Conservation (phyloP, 2,888 invertebrate species). For the Cepaea hortensis region DNA sequence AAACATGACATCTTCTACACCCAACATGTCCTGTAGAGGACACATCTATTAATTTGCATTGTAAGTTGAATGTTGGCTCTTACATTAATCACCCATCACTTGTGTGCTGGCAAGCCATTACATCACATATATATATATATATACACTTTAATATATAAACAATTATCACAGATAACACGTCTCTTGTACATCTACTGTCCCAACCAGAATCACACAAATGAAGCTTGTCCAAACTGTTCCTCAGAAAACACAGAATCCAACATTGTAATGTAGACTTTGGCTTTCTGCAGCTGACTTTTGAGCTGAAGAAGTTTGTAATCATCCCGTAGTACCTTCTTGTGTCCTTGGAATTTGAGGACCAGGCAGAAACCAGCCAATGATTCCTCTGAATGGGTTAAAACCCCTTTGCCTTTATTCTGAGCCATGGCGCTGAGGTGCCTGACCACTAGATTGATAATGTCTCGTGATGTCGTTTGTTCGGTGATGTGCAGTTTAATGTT, state of each 20-base stretch:
- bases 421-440: slow-evolving; percentile 87
- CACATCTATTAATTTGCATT: too few relatives aligned
- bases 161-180: too few relatives aligned
- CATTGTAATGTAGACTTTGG: slow-evolving; percentile 92
- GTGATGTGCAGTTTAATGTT: slow-evolving; percentile 95
- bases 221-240: slow-evolving; percentile 76
- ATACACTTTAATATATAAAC: too few relatives aligned
- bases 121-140: too few relatives aligned
- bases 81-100: too few relatives aligned
- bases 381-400: slow-evolving; percentile 85
- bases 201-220: slow-evolving; percentile 69
- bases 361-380: slow-evolving; percentile 92
- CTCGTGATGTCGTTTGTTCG: slow-evolving; percentile 92
- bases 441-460: slow-evolving; percentile 95
- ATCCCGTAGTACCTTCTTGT: slow-evolving; percentile 94
- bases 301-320: slow-evolving; percentile 94
- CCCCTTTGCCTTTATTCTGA: slow-evolving; percentile 80
- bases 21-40: too few relatives aligned
- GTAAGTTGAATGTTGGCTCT: too few relatives aligned
- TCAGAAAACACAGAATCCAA: slow-evolving; percentile 83
- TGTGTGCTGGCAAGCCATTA: too few relatives aligned
- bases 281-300: slow-evolving; percentile 97
- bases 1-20: too few relatives aligned
- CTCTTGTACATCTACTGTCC: not conserved
- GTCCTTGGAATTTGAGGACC: slow-evolving; percentile 95